Evolutionary conservation across 2,113 vertebrate species (phyloP).

Genomic region (Clarias magur): DNA sequence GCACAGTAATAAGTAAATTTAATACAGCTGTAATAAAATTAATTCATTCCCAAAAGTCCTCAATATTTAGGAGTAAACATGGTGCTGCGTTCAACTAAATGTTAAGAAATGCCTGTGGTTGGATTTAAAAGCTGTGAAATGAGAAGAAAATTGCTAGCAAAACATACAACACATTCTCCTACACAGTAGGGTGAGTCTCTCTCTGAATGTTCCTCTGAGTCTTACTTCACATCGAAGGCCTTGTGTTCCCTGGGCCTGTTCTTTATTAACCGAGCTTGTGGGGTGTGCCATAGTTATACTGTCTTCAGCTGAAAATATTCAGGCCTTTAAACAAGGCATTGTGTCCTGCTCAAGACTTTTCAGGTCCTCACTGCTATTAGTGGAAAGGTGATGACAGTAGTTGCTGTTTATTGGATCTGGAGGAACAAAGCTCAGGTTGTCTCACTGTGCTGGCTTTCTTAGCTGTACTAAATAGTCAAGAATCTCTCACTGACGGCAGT

Average conservation of each 20-base stretch:
- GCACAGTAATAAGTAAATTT: not conserved
- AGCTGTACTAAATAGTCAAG: constrained; percentile 37
- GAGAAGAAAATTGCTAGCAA: not conserved
- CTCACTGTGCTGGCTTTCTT: constrained; percentile 14
- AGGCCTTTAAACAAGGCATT: constrained; percentile 20
- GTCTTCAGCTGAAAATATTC: constrained; percentile 27
- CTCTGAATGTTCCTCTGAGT: not conserved
- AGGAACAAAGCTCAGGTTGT: constrained; percentile 49
- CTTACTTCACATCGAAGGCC: not conserved
- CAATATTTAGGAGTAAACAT: not conserved
- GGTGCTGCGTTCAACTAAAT: not conserved
- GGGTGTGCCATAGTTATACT: not conserved
- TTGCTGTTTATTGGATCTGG: constrained; percentile 23
- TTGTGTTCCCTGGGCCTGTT: not conserved
- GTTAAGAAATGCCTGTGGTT: not conserved
- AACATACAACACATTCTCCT: constrained; percentile 3
- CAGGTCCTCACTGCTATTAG: constrained; percentile 39
- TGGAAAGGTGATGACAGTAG: constrained; percentile 48
- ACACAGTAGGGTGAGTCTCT: not conserved
- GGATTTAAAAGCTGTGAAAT: not conserved
- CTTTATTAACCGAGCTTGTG: not conserved
- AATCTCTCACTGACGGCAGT: constrained; percentile 25
- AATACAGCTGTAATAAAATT: not conserved
- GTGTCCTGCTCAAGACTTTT: constrained; percentile 23
- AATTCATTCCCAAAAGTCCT: not conserved